These are phyloP conservation scores for Nothura maculosa DNA, from an alignment of 2,797 vertebrate genomes.

Conservation along the genomic window DNA sequence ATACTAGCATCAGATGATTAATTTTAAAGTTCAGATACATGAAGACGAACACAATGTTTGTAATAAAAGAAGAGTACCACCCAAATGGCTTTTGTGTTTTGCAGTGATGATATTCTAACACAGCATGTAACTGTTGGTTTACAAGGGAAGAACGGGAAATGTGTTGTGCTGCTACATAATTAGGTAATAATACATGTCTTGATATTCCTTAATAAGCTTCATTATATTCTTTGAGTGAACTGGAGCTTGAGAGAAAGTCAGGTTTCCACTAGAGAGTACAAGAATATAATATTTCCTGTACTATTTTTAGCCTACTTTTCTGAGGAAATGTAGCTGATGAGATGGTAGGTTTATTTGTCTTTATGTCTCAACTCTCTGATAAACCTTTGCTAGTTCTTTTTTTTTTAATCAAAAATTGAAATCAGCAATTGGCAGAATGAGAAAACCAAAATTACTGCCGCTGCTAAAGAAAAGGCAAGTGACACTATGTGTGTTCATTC, in stretches of 20 bases:
- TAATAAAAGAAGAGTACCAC: constrained; percentile 24
- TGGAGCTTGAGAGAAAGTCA: constrained; percentile 47
- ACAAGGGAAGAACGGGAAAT: constrained; percentile 38
- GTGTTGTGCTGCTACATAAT: constrained; percentile 33
- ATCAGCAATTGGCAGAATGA: background rate
- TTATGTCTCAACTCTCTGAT: background rate
- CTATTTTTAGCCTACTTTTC: constrained; percentile 51
- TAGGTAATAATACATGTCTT: constrained; percentile 45
- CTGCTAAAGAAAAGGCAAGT: background rate
- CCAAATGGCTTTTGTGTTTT: background rate
- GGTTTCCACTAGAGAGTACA: constrained; percentile 33
- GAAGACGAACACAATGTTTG: background rate
- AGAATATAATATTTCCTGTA: background rate
- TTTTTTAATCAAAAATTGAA: background rate
- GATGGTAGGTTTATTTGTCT: constrained; percentile 3
- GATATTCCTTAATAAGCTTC: constrained; percentile 44
- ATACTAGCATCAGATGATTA: background rate
- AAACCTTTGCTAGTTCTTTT: background rate
- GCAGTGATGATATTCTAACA: background rate
- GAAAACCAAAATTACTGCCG: background rate
- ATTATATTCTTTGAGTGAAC: constrained; percentile 27
- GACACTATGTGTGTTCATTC: background rate
- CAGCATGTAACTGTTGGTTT: constrained; percentile 34
- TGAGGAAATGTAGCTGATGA: background rate
- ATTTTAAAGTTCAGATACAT: background rate